Percentiles rank a stretch among this genome's conserved stretches.
These are phyloP conservation scores for Anseranas semipalmata DNA, from an alignment of 2,113 vertebrate genomes.

Conservation along the genomic window DNA sequence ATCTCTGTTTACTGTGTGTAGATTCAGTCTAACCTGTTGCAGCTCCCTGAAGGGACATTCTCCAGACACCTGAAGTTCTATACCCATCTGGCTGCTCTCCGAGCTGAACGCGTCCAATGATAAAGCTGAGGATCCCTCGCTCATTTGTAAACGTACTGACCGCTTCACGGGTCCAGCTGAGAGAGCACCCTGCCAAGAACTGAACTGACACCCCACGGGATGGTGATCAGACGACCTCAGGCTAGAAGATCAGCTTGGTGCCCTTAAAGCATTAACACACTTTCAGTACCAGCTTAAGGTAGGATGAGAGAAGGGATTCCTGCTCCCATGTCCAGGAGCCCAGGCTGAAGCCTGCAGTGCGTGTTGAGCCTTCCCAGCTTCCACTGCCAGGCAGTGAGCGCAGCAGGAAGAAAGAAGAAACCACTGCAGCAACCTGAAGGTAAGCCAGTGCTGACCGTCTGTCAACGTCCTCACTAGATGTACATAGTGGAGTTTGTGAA, in stretches of 20 bases:
- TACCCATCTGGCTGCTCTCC: not conserved
- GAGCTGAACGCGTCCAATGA: not conserved
- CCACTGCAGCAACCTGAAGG: not conserved
- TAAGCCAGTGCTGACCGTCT: not conserved
- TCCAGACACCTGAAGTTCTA: not conserved
- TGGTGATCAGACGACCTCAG: not conserved
- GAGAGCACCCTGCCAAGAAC: not conserved
- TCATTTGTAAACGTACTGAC: not conserved
- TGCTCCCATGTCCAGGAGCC: not conserved
- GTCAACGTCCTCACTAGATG: fast-evolving
- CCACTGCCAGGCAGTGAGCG: not conserved
- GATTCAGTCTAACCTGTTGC: not conserved
- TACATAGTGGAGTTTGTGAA: not conserved
- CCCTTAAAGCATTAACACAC: not conserved
- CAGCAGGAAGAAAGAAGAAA: no score
- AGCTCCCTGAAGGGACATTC: not conserved
- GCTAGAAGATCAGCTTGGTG: not conserved
- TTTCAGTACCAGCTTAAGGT: not conserved
- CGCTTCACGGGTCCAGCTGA: not conserved
- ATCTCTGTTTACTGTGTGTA: not conserved
- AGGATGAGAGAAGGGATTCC: not conserved
- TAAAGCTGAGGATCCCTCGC: not conserved
- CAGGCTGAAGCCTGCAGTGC: not conserved
- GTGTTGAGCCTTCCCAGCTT: not conserved
- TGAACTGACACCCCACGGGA: not conserved